Evolutionary conservation across 2,888 invertebrate genomes (phyloP).

Genomic region (Exephanes ischioxanthus): DNA sequence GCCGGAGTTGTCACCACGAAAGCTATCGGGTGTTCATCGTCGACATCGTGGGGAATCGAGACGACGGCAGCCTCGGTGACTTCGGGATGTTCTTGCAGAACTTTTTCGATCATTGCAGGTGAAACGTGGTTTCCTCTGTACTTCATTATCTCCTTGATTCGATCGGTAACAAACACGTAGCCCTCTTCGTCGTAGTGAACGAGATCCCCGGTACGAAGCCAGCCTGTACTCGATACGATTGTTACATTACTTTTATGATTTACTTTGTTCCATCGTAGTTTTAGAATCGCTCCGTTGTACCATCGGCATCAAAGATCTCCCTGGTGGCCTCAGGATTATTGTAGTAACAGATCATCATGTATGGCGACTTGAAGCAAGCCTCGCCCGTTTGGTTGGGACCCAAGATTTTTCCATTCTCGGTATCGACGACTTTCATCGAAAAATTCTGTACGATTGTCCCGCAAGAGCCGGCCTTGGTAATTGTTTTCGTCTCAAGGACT

Average conservation of each 20-base stretch:
- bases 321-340: slow-evolving; percentile 69
- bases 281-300: slow-evolving; percentile 48
- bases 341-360: slow-evolving; percentile 71
- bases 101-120: slow-evolving; percentile 76
- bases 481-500: slow-evolving; percentile 39
- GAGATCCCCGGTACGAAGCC: slow-evolving; percentile 78
- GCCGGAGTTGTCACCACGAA: slow-evolving; percentile 72
- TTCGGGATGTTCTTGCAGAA: slow-evolving; percentile 72
- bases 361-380: slow-evolving; percentile 64
- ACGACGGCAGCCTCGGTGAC: slow-evolving; percentile 75
- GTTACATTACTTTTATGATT: too few relatives aligned
- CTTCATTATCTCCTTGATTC: slow-evolving; percentile 78
- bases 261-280: too few relatives aligned
- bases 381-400: slow-evolving; percentile 72
- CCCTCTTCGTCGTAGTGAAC: slow-evolving; percentile 76
- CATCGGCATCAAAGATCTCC: slow-evolving; percentile 71
- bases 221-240: slow-evolving; percentile 67
- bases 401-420: slow-evolving; percentile 64
- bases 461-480: slow-evolving; percentile 70
- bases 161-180: slow-evolving; percentile 77
- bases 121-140: slow-evolving; percentile 76
- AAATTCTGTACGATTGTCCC: slow-evolving; percentile 67
- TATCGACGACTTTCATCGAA: slow-evolving; percentile 73
- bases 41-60: slow-evolving; percentile 70
- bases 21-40: slow-evolving; percentile 75